Percentiles rank a stretch among this genome's conserved stretches.
Evolutionary conservation across 2,888 invertebrate genomes (phyloP).

Genomic region (Drosophila paranaensis): DNA sequence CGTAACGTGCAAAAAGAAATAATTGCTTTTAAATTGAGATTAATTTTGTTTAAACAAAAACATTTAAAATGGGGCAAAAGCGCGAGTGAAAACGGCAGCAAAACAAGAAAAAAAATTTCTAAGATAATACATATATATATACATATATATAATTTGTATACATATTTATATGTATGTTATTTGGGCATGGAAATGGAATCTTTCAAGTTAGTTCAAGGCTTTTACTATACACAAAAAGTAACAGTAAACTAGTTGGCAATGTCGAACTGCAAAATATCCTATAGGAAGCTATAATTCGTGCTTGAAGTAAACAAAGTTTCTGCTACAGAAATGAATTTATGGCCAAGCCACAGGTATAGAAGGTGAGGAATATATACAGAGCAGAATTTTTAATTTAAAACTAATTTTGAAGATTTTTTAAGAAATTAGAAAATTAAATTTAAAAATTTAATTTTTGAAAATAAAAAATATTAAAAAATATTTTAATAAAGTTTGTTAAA

Average conservation of each 20-base stretch:
- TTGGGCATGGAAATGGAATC: constrained; percentile 3
- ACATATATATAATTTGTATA: background rate
- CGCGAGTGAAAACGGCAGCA: background rate
- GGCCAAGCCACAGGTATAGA: no score
- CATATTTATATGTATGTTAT: background rate
- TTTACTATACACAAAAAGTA: background rate
- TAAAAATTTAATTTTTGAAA: no score
- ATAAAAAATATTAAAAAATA: no score
- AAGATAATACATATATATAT: background rate
- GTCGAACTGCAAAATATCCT: background rate
- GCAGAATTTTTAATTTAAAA: no score
- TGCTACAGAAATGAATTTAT: background rate
- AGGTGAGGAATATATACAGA: no score
- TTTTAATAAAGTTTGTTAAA: no score
- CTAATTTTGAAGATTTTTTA: no score
- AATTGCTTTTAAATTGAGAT: constrained; percentile 18
- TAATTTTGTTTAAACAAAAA: constrained; percentile 3
- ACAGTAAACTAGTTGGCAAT: background rate
- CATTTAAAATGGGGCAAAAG: background rate
- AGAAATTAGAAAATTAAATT: no score
- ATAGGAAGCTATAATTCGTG: background rate
- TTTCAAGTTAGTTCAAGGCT: constrained; percentile 12
- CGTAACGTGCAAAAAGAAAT: constrained; percentile 21
- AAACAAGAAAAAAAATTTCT: background rate
- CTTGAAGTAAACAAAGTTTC: background rate